Evolutionary conservation across 1,140 invertebrate genomes (phyloP), one percentile per base, ranked within the genome.

Genomic region (Lordiphosa clarofinis): DNA sequence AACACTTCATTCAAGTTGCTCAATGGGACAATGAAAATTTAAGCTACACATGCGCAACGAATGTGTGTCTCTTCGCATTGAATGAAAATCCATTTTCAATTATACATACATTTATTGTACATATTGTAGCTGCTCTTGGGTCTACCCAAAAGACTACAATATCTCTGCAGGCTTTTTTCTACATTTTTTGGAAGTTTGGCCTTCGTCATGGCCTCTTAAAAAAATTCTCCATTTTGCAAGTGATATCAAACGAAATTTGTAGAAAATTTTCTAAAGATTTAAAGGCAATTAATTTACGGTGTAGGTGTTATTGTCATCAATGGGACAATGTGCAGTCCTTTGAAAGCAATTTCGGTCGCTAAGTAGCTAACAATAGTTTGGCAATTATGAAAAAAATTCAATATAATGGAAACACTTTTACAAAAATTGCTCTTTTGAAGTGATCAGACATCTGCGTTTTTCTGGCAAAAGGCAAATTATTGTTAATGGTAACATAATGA

Each of bases 21-120:
- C 40, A 7, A 46, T 43, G 47, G 38, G 56, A 50, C 76, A 76
- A 78, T 68, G 38, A 44, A 39, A 39, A 49, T 40, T 38, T 56
- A 57, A 44, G 67, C 54, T 67, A 76, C 75, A 81, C 74, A 79
- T 79, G 74, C 74, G 75, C 71, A 74, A 75, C 74, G 65, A 81
- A 81, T 79, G 71, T 62, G 52, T 62, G 52, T 38, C 56, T 69
- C 56, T 63, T 56, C 40, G 43, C 42, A 52, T 40, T 65, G 39
- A 75, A 75, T 58, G 56, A 24, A 50, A 59, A 70, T 58, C 50
- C 47, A 56, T 63, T 58, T 46, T 65, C 62, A 68, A 73, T 73
- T 71, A 60, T 70, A 70, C 52, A 62, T 57, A 61, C 66, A 57
- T 66, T 58, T 52, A 55, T 66, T 66, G 66, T 57, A 54, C 49